Evolutionary conservation across 2,797 vertebrate genomes (phyloP).

Genomic region (Aselliscus stoliczkanus): DNA sequence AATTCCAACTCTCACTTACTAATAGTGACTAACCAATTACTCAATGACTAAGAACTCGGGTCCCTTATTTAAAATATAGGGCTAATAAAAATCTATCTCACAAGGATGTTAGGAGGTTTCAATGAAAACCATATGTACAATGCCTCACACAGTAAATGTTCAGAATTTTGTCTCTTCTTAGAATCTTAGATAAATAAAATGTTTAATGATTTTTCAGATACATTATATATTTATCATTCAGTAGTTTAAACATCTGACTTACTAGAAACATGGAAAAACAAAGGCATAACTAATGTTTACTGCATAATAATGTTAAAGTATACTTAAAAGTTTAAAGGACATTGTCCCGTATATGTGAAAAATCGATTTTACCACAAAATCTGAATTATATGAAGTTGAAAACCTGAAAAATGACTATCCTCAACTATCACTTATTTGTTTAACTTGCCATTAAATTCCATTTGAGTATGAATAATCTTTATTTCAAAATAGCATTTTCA

Average conservation of each 20-base stretch:
- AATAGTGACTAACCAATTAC: neutral
- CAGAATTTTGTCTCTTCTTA: neutral
- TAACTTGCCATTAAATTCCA: constrained; percentile 38
- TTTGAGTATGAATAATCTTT: constrained; percentile 79
- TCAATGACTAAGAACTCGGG: neutral
- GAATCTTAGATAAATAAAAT: neutral
- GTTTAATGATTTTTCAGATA: neutral
- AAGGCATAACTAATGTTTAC: neutral
- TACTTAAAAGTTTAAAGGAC: constrained; percentile 4
- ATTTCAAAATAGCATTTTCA: constrained; percentile 88
- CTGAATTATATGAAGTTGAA: neutral
- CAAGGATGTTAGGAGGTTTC: neutral
- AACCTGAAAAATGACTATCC: neutral
- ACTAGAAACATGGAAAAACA: neutral
- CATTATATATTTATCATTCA: neutral
- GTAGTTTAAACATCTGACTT: neutral
- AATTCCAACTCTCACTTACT: neutral
- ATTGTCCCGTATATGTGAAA: neutral
- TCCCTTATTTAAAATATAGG: neutral
- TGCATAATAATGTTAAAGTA: neutral
- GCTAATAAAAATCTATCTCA: neutral
- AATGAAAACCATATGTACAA: neutral
- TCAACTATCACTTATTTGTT: neutral
- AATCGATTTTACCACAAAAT: neutral
- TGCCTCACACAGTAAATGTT: neutral